Evolutionary conservation across 2,797 vertebrate genomes (phyloP).

Genomic region (Gymnodraco acuticeps): DNA sequence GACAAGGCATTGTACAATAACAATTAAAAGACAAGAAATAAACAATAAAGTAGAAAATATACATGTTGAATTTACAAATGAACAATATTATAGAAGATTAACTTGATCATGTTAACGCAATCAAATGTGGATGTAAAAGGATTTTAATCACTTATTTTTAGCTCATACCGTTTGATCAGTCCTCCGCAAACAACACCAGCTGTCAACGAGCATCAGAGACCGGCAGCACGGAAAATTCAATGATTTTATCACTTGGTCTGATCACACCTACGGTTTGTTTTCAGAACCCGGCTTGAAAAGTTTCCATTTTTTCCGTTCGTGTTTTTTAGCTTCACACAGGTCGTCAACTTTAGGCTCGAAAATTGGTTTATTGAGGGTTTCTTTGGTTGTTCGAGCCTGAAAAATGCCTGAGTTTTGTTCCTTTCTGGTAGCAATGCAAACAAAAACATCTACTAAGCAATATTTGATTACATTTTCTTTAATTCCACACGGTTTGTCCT

Average conservation of each 20-base stretch:
- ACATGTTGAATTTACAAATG: no score
- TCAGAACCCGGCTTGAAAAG: background rate
- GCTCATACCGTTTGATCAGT: no score
- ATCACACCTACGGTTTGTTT: slow-evolving; percentile 26
- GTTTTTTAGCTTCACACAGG: background rate
- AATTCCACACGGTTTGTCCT: background rate
- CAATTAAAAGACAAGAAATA: no score
- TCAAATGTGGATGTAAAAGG: background rate
- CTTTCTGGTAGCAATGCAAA: background rate
- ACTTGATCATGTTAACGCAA: slow-evolving; percentile 18
- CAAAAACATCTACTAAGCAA: background rate
- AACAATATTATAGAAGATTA: background rate
- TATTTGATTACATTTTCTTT: no score
- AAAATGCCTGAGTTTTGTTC: no score
- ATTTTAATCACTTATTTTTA: background rate
- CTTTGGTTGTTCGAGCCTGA: background rate
- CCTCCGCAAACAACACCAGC: no score
- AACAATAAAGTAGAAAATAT: no score
- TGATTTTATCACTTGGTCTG: background rate
- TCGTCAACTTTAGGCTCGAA: no score
- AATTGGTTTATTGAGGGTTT: background rate
- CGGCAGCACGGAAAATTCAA: no score
- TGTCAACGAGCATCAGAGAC: background rate
- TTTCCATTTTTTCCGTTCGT: background rate
- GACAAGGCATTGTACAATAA: no score